phyloP scores from a whole-genome alignment of 2,797 vertebrate species.

The Pseudomugil tenellus region DNA sequence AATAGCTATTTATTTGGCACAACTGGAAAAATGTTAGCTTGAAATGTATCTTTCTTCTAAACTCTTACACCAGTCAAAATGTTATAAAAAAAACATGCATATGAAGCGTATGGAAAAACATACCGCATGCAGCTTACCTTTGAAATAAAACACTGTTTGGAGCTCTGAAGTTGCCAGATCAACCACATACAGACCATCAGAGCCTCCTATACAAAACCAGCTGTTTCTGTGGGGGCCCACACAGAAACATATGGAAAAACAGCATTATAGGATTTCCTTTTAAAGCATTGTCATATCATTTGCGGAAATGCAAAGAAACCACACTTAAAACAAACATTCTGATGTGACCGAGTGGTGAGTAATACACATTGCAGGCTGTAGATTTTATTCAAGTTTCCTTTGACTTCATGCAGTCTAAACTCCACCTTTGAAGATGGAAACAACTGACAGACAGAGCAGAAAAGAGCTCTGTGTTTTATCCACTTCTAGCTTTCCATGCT shows the following conservation, averaged over 20 bases:
- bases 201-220: constrained; percentile 88
- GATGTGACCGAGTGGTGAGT: constrained; percentile 37
- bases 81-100: background rate
- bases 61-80: background rate
- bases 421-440: constrained; percentile 49
- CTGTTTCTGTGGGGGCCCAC: constrained; percentile 50
- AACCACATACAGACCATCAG: constrained; percentile 85
- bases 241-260: constrained; percentile 45
- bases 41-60: no score
- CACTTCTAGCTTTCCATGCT: constrained; percentile 46
- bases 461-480: constrained; percentile 20
- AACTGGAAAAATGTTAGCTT: background rate
- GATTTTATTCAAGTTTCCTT: constrained; percentile 54
- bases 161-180: constrained; percentile 87
- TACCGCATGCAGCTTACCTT: constrained; percentile 75
- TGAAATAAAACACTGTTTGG: constrained; percentile 80
- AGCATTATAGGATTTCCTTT: constrained; percentile 34
- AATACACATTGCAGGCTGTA: constrained; percentile 32
- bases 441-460: constrained; percentile 25
- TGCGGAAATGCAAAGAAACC: constrained; percentile 48
- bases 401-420: constrained; percentile 58
- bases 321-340: constrained; percentile 59
- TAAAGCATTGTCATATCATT: constrained; percentile 28
- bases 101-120: constrained; percentile 1
- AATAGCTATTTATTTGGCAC: background rate